Conservation (phyloP, 1,140 invertebrate genomes). For the Brachionus sp. region DNA sequence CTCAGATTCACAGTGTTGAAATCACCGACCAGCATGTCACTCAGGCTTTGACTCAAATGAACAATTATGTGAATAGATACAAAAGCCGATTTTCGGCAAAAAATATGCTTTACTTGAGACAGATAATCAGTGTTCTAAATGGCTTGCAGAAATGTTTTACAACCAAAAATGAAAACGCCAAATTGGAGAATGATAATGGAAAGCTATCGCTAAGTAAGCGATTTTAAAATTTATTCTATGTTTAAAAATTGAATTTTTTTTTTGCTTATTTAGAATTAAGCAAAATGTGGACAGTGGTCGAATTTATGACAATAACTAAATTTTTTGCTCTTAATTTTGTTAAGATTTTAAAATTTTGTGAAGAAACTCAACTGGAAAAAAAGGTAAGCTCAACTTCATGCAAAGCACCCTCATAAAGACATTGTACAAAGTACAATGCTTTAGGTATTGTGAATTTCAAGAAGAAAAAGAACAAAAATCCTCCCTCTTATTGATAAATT, state of each 20-base stretch:
- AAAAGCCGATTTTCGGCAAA: constrained; percentile 71
- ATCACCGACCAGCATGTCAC: constrained; percentile 55
- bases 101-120: constrained; percentile 79
- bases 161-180: neutral
- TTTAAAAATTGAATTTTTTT: too few species aligned
- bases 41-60: constrained; percentile 69
- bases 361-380: constrained; percentile 39
- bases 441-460: too few species aligned
- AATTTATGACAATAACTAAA: constrained; percentile 51
- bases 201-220: constrained; percentile 47
- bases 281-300: constrained; percentile 18
- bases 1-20: constrained; percentile 51
- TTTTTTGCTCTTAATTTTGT: constrained; percentile 43
- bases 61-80: constrained; percentile 75
- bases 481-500: too few species aligned
- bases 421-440: too few species aligned
- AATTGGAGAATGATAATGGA: constrained; percentile 30
- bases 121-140: constrained; percentile 76
- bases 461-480: too few species aligned
- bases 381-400: too few species aligned
- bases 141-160: constrained; percentile 68
- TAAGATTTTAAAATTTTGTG: constrained; percentile 32
- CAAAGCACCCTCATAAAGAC: too few species aligned
- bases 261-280: neutral
- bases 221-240: too few species aligned